A percentile compares a stretch with the other conserved stretches of the same genome.
These are phyloP conservation scores for Lophochroa leadbeateri DNA, from an alignment of 2,113 vertebrate species.

Conservation along the genomic window DNA sequence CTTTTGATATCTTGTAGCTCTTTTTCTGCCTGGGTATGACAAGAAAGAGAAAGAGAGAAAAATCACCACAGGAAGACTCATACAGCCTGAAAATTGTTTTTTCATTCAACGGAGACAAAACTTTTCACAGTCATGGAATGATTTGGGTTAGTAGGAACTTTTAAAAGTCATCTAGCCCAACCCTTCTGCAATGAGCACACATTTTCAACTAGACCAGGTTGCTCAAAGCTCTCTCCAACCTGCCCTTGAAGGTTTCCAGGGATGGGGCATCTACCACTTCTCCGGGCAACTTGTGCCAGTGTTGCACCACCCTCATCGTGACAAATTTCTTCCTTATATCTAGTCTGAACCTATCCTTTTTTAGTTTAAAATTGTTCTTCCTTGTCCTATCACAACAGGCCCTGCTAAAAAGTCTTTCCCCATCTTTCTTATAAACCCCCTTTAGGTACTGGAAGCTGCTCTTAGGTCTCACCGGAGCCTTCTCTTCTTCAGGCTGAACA, in stretches of 20 bases:
- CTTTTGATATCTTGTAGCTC: background rate
- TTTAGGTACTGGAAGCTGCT: background rate
- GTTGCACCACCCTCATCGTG: background rate
- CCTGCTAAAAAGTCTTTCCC: background rate
- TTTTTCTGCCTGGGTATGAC: background rate
- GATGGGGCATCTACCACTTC: background rate
- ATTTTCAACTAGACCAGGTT: background rate
- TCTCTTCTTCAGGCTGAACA: background rate
- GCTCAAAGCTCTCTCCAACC: background rate
- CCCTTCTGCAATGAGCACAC: rapidly evolving
- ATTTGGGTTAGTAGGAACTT: background rate
- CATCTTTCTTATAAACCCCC: background rate
- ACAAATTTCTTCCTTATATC: background rate
- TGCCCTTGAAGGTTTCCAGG: background rate
- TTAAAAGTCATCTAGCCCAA: background rate
- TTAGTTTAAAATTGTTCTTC: background rate
- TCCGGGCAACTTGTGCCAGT: background rate
- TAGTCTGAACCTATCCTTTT: background rate
- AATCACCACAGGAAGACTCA: background rate
- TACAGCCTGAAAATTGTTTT: background rate
- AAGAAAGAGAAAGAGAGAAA: background rate
- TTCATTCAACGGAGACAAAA: background rate
- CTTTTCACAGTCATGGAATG: background rate
- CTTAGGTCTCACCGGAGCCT: rapidly evolving
- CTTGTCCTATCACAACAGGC: background rate